These are phyloP conservation scores for Chelonoidis abingdonii DNA, from an alignment of 2,113 vertebrate genomes.

Conservation along the genomic window DNA sequence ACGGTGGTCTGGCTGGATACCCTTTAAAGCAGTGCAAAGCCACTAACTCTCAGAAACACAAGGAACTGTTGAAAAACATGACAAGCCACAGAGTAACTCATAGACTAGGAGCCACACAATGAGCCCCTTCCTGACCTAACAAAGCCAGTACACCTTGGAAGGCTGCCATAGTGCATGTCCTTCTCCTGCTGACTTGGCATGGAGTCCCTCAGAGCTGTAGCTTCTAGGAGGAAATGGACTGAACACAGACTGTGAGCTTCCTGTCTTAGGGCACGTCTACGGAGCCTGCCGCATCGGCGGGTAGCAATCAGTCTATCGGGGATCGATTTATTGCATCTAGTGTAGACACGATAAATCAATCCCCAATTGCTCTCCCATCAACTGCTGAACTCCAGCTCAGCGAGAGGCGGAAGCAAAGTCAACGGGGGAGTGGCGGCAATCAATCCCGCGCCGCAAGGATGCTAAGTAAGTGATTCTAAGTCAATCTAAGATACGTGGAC, in stretches of 20 bases:
- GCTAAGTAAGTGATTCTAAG: no score
- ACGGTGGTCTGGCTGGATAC: background rate
- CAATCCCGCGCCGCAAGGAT: no score
- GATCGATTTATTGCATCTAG: no score
- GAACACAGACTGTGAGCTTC: rapidly evolving
- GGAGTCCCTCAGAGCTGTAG: background rate
- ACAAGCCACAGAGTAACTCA: background rate
- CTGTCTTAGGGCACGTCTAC: background rate
- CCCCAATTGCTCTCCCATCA: no score
- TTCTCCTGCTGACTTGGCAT: background rate
- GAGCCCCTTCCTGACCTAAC: rapidly evolving
- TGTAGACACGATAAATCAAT: no score
- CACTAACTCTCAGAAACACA: background rate
- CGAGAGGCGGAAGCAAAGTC: no score
- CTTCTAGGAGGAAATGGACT: background rate
- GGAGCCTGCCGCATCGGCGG: no score
- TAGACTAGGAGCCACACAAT: background rate
- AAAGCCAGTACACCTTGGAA: background rate
- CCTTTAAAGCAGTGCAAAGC: background rate
- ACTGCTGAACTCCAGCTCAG: no score
- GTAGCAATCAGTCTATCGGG: no score
- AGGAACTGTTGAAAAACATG: background rate
- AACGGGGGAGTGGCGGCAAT: no score
- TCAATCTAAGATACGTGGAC: no score
- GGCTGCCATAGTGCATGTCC: background rate